Conservation (phyloP, 2,888 invertebrate species). For the Acholoe squamosa region DNA sequence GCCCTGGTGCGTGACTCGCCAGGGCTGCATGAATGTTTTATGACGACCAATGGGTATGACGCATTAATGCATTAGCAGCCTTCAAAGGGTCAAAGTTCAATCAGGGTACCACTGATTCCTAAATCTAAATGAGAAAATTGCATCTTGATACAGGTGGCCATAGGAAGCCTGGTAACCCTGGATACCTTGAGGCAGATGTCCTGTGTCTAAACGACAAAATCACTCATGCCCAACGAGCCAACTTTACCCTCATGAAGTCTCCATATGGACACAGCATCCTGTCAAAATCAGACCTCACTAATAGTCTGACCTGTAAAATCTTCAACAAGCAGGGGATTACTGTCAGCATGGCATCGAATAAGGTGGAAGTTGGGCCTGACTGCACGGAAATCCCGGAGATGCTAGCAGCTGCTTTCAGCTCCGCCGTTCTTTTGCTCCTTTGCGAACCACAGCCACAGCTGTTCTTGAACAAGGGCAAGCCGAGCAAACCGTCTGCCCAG, state of each 20-base stretch:
- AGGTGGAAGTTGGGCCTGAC: not conserved
- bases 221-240: not conserved
- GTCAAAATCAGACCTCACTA: not conserved
- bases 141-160: not conserved
- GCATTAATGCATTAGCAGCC: too few species aligned
- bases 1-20: too few species aligned
- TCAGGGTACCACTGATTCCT: not conserved
- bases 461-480: not conserved
- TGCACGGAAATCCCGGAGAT: not conserved
- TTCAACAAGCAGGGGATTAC: not conserved
- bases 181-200: not conserved
- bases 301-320: not conserved
- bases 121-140: too few species aligned
- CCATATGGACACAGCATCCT: too few species aligned
- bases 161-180: not conserved
- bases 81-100: not conserved
- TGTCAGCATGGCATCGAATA: not conserved
- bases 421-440: not conserved
- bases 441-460: conserved; percentile 33
- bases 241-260: not conserved
- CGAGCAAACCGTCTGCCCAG: not conserved
- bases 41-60: too few species aligned
- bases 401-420: not conserved
- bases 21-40: too few species aligned
- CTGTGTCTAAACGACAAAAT: not conserved